Base-by-base conservation (phyloP, 30 jellyfish, hydroid and myxozoan species). In the Calvadosia cruxmelitensis region DNA sequence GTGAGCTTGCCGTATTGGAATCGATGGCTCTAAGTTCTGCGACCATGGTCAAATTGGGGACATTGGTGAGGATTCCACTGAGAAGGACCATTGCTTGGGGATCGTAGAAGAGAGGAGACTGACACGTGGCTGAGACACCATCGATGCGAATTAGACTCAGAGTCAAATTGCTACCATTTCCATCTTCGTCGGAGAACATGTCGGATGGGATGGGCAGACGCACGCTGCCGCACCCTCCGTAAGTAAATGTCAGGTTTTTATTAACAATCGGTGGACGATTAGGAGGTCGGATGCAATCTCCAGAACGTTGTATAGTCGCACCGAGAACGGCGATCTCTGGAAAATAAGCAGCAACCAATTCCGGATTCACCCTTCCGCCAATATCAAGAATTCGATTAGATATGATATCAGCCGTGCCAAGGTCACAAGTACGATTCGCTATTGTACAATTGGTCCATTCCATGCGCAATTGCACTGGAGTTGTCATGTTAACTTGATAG, bases 151-250 rank as follows among this genome's bases (percentile, higher is more conserved):
- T 34, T 64, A 82, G 42, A 27, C 80, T 15, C 25, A 87, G 72
- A 16, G 81, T 28, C 29, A 87, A 48, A 25, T 62, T 32, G 31
- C 93, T 64, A 0, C 93, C 76, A 26, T 51, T 53, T 35, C 97
- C 97, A 71, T 87, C 97, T 27, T 57, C 68, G 49, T 87, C 97
- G 29, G 68, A 67, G 68, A 87, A 87, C 15, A 94, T 87, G 74
- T 87, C 75, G n/a, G 57, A 63, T 23, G 97, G 97, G 5, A 87
- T 68, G 2, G 57, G 15, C 20, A 42, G 10, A 42, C 20, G 15
- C 20, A 5, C 15, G 20, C 20, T 42, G 10, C 57, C 20, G 57
- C 57, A 42, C 20, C 20, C 15, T 42, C 15, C 10, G 10, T 5
- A 42, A 10, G 57, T 42, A 5, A 20, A 10, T 42, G 57, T 42